These are phyloP conservation scores for Gryon sp. DNA, from an alignment of 1,140 invertebrate species.

Conservation along the genomic window DNA sequence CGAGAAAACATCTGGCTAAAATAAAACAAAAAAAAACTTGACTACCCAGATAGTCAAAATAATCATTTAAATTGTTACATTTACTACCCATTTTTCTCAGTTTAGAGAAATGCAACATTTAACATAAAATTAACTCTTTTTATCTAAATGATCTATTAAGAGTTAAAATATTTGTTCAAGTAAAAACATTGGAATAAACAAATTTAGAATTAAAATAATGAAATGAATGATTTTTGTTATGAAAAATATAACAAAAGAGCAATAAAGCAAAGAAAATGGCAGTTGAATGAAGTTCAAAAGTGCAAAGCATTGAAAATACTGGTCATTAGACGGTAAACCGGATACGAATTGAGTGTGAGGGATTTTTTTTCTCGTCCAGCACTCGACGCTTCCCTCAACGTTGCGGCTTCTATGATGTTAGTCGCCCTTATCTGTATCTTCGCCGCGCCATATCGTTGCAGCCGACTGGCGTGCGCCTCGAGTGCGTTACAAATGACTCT, in stretches of 20 bases:
- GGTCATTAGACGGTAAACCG: conserved; percentile 31
- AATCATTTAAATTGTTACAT: no score
- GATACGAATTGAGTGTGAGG: conserved; percentile 39
- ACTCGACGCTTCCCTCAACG: conserved; percentile 38
- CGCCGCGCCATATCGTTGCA: conserved; percentile 38
- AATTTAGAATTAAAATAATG: no score
- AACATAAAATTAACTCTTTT: no score
- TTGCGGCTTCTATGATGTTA: conserved; percentile 44
- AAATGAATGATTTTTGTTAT: not conserved
- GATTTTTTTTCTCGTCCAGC: conserved; percentile 28
- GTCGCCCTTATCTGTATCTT: conserved; percentile 62
- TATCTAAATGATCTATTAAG: no score
- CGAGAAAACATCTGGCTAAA: no score
- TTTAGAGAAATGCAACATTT: no score
- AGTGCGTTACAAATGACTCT: conserved; percentile 32
- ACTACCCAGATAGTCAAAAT: no score
- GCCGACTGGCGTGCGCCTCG: conserved; percentile 29
- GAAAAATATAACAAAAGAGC: no score
- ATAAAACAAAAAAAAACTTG: not conserved
- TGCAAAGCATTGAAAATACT: conserved; percentile 20
- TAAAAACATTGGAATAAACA: no score
- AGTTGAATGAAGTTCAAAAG: conserved; percentile 2
- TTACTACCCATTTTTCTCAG: no score
- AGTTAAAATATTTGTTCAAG: no score
- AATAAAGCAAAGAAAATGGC: no score